phyloP scores from a whole-genome alignment of 2,797 vertebrate species.

The Sebastes dallii region DNA sequence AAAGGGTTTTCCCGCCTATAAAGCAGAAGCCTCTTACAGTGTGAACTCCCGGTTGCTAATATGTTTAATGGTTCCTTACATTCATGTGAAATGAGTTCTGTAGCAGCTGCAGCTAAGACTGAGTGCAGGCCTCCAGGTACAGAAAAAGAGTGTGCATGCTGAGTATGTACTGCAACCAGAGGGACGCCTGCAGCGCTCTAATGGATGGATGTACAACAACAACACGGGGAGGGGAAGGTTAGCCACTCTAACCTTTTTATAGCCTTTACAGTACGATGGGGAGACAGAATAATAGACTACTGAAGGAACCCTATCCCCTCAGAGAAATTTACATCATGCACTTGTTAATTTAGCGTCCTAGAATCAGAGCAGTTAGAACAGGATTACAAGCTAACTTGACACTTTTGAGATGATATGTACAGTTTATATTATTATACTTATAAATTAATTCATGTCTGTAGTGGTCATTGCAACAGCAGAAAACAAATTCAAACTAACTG shows the following conservation, averaged over 20 bases:
- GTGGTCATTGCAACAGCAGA: not conserved
- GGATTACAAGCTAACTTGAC: not conserved
- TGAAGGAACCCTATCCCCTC: not conserved
- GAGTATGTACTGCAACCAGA: not conserved
- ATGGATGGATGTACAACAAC: constrained; percentile 5
- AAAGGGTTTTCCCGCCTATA: not conserved
- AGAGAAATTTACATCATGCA: not conserved
- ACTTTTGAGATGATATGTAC: not conserved
- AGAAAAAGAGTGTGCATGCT: not conserved
- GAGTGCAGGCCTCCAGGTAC: not conserved
- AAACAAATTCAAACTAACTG: too few relatives aligned
- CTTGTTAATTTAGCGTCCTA: not conserved
- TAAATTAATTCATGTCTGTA: not conserved
- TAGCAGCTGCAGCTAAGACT: not conserved
- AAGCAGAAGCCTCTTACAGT: not conserved
- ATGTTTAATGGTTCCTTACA: not conserved
- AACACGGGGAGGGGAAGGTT: not conserved
- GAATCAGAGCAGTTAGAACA: not conserved
- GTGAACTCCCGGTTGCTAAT: not conserved
- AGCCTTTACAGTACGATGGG: not conserved
- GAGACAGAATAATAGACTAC: not conserved
- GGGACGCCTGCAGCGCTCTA: constrained; percentile 6
- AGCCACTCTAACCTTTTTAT: not conserved
- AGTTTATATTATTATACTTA: not conserved
- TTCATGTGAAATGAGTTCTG: not conserved